A percentile compares a stretch with the other conserved stretches of the same genome.
Evolutionary conservation across 2,888 invertebrate species (phyloP).

Genomic region (Synergus gifuensis): DNA sequence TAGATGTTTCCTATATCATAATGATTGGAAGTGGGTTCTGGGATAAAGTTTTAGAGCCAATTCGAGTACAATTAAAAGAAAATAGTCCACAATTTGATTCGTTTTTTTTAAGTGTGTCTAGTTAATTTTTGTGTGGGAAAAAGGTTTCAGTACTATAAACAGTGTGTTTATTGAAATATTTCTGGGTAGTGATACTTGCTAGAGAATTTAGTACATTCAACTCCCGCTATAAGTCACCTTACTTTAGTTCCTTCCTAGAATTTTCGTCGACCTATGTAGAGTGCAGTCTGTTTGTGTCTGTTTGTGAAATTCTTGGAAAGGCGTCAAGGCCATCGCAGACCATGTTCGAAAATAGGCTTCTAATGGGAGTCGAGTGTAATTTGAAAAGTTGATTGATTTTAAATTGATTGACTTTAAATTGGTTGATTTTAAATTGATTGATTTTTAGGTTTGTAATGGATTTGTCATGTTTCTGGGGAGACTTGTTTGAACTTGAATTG

Average conservation of each 20-base stretch:
- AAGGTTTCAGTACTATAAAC: not conserved
- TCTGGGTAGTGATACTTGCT: too few relatives aligned
- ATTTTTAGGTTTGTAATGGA: slow-evolving; percentile 7
- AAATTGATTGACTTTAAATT: not conserved
- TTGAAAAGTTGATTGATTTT: not conserved
- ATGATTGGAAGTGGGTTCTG: slow-evolving; percentile 6
- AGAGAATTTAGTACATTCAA: too few relatives aligned
- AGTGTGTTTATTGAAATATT: too few relatives aligned
- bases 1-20: slow-evolving; percentile 17
- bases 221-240: too few relatives aligned
- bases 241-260: too few relatives aligned
- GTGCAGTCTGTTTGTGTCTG: too few relatives aligned
- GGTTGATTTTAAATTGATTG: not conserved
- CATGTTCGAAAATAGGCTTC: too few relatives aligned
- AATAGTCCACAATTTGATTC: slow-evolving; percentile 33
- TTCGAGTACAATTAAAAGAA: slow-evolving; percentile 21
- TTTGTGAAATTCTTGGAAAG: too few relatives aligned
- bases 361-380: too few relatives aligned
- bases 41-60: slow-evolving; percentile 7
- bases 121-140: not conserved
- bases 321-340: too few relatives aligned
- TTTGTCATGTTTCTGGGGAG: slow-evolving; percentile 1
- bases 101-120: slow-evolving; percentile 2
- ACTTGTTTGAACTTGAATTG: slow-evolving; percentile 12
- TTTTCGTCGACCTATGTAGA: too few relatives aligned